Base-by-base conservation (phyloP, 2,797 vertebrate genomes). In the Arctocebus calabarensis region DNA sequence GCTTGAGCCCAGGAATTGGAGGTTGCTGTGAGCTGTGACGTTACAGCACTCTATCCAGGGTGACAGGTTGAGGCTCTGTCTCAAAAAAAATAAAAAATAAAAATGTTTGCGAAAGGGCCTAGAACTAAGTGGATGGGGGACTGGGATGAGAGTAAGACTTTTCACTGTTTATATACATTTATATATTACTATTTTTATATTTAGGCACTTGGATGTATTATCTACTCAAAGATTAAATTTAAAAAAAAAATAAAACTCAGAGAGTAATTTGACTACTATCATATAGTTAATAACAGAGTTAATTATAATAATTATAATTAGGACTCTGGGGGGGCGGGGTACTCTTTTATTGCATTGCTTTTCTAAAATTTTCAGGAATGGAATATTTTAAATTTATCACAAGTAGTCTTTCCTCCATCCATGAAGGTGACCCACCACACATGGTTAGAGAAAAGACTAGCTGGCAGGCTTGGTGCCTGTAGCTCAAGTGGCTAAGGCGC, bases 301-400 rank as follows among this genome's bases (percentile, higher is more conserved):
- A 29, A 84, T 68, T 43, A 43, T 43, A 43, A 43, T 43, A 5
- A 43, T 43, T 81, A 92, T 0, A 40, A 22, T 74, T 64, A 86
- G 34, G 52, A 85, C 23, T 74, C 29, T 96, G 22, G 43, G 43
- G 43, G 43, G 43, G 43, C 87, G n/a, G n/a, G n/a, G n/a, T 87
- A 94, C 61, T 37, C 45, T 32, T 62, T 84, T 81, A 73, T 75
- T 27, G 85, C 2, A 85, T 27, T 84, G 40, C 48, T 34, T 89
- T 92, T 95, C 59, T 84, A 43, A 90, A 91, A 90, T 73, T 75
- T 96, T 96, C 55, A 95, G 57, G 40, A 89, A 87, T 77, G 32
- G 78, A 91, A 93, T 37, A 71, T 32, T 87, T 62, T 52, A 84
- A 75, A 96, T 79, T 61, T 40, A 92, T 73, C 71, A 79, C 62